Percentiles rank a stretch among this genome's conserved stretches.
Evolutionary conservation across 2,888 invertebrate genomes (phyloP).

Genomic region (Alloscopus bannaensis): DNA sequence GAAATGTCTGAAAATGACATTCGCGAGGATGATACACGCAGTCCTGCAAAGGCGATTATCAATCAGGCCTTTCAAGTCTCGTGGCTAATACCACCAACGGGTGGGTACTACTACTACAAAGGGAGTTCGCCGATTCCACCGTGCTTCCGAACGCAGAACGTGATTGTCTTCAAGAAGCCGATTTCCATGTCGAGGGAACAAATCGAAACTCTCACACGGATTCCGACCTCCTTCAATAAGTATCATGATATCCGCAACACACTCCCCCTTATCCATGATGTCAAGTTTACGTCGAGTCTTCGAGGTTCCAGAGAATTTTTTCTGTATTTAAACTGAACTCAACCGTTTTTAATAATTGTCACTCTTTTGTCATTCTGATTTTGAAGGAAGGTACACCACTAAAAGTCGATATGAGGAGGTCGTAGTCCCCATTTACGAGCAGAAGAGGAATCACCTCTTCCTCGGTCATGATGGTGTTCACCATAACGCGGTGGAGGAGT

Average conservation of each 20-base stretch:
- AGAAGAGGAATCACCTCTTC: slow-evolving; percentile 40
- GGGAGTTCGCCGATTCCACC: slow-evolving; percentile 65
- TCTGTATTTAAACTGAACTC: too few relatives aligned
- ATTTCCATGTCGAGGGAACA: slow-evolving; percentile 53
- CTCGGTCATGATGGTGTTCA: slow-evolving; percentile 30
- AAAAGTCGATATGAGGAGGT: too few relatives aligned
- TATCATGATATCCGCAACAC: slow-evolving; percentile 17
- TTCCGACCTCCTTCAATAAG: slow-evolving; percentile 24
- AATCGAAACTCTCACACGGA: slow-evolving; percentile 22
- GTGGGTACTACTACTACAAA: slow-evolving; percentile 62
- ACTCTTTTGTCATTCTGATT: too few relatives aligned
- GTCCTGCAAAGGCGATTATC: too few relatives aligned
- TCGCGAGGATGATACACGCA: too few relatives aligned
- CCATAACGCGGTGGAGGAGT: slow-evolving; percentile 25
- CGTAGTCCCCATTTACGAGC: too few relatives aligned
- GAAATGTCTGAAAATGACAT: too few relatives aligned
- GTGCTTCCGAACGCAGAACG: slow-evolving; percentile 36
- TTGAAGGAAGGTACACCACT: too few relatives aligned
- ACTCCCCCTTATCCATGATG: not conserved
- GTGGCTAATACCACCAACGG: slow-evolving; percentile 58
- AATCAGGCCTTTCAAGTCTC: slow-evolving; percentile 55
- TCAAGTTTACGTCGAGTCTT: not conserved
- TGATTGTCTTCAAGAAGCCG: slow-evolving; percentile 55
- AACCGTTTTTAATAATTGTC: too few relatives aligned
- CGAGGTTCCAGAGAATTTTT: not conserved